Conservation (phyloP, 2,888 invertebrate genomes). For the Ophioninae sp. region DNA sequence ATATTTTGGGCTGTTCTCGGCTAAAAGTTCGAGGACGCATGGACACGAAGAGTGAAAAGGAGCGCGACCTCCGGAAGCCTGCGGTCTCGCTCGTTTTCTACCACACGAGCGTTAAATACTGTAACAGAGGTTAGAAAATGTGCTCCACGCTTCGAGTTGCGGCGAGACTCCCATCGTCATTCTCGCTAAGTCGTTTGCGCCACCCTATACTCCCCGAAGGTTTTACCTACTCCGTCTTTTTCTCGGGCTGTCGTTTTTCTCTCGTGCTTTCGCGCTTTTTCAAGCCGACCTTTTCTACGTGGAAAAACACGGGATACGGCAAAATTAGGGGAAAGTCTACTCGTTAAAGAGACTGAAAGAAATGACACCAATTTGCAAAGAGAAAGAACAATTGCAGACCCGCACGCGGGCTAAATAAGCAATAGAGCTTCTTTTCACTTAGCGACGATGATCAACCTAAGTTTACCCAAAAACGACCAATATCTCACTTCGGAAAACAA, state of each 20-base stretch:
- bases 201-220: constrained; percentile 13
- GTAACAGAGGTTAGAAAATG: constrained; percentile 46
- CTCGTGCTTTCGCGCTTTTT: constrained; percentile 31
- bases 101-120: constrained; percentile 15
- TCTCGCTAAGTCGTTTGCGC: constrained; percentile 39
- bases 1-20: constrained; percentile 28
- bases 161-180: constrained; percentile 34
- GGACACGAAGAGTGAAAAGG: constrained; percentile 40
- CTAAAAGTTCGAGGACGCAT: constrained; percentile 23
- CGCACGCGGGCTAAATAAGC: not conserved
- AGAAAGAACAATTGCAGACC: not conserved
- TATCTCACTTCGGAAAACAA: not conserved
- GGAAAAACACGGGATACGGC: constrained; percentile 10
- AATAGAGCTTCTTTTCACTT: not conserved
- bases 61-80: constrained; percentile 32
- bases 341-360: not conserved
- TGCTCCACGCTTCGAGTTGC: constrained; percentile 1
- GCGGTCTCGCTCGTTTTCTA: constrained; percentile 35
- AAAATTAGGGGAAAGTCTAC: not conserved
- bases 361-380: not conserved
- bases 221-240: constrained; percentile 1
- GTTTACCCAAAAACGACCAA: not conserved
- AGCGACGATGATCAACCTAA: not conserved
- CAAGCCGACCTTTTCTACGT: constrained; percentile 4
- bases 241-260: constrained; percentile 27